A percentile compares a stretch with the other conserved stretches of the same genome.
phyloP scores from a whole-genome alignment of 2,113 vertebrate genomes.

The Channa argus region DNA sequence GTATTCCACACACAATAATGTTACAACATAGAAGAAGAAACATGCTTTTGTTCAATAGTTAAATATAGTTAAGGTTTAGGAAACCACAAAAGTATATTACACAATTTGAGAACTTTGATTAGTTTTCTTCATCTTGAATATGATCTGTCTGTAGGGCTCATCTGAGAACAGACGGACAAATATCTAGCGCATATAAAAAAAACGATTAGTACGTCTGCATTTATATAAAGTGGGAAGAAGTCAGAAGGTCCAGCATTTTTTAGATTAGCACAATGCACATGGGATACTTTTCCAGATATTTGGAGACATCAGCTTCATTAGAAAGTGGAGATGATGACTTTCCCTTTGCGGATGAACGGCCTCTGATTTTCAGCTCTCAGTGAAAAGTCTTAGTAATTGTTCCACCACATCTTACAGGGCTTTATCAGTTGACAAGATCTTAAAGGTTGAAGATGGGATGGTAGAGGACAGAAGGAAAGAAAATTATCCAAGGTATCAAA shows the following conservation, averaged over 20 bases:
- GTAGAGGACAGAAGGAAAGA: neutral
- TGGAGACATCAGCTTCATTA: constrained; percentile 32
- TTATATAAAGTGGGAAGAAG: neutral
- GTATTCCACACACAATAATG: no score
- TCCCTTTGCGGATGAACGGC: constrained; percentile 28
- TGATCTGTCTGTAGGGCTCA: constrained; percentile 1
- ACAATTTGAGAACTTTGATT: neutral
- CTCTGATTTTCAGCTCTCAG: constrained; percentile 21
- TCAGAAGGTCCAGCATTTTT: neutral
- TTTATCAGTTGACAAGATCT: constrained; percentile 1
- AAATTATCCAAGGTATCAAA: neutral
- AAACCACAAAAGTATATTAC: neutral
- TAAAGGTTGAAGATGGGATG: constrained; percentile 4
- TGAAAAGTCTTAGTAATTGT: constrained; percentile 5
- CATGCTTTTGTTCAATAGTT: no score
- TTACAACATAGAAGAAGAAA: no score
- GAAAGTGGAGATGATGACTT: constrained; percentile 13
- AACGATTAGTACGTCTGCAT: neutral
- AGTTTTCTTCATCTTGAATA: neutral
- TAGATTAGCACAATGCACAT: constrained; percentile 2
- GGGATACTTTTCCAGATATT: constrained; percentile 4
- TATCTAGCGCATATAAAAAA: neutral
- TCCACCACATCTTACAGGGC: neutral
- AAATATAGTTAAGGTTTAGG: neutral
- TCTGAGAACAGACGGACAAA: neutral